These are phyloP conservation scores for Brachionus paranguensis DNA, from an alignment of 1,140 invertebrate species.

Conservation along the genomic window DNA sequence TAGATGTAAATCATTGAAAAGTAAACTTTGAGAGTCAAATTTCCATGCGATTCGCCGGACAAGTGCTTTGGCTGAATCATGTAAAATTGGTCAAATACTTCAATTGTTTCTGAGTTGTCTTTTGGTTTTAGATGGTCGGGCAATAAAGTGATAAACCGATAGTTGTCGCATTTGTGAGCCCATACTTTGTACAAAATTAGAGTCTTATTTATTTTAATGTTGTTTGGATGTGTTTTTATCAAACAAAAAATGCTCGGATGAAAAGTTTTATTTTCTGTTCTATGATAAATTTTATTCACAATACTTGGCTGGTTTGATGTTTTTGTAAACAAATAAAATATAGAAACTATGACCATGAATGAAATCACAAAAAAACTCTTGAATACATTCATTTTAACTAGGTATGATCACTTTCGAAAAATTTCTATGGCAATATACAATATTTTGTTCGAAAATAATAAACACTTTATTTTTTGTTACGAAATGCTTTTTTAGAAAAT, in stretches of 20 bases:
- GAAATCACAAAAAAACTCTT: neutral
- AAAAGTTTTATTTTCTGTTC: neutral
- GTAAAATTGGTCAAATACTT: neutral
- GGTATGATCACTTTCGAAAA: neutral
- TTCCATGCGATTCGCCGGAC: neutral
- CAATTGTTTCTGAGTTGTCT: neutral
- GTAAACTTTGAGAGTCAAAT: neutral
- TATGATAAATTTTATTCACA: neutral
- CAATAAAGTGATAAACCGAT: neutral
- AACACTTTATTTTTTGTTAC: too few species aligned
- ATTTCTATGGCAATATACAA: too few species aligned
- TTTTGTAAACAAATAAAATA: neutral
- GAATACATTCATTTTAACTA: neutral
- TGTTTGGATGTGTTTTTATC: neutral
- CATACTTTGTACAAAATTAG: neutral
- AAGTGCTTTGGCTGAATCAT: neutral
- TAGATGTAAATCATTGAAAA: conserved; percentile 55
- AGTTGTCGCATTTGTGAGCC: neutral
- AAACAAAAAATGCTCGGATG: neutral
- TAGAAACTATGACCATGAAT: neutral
- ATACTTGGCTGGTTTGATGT: neutral
- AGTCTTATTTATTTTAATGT: conserved; percentile 6
- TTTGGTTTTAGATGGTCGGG: neutral
- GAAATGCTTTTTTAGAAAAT: too few species aligned
- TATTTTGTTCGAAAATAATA: too few species aligned